Evolutionary conservation across 2,888 invertebrate genomes (phyloP).

Genomic region (Epistrophella euchroma): DNA sequence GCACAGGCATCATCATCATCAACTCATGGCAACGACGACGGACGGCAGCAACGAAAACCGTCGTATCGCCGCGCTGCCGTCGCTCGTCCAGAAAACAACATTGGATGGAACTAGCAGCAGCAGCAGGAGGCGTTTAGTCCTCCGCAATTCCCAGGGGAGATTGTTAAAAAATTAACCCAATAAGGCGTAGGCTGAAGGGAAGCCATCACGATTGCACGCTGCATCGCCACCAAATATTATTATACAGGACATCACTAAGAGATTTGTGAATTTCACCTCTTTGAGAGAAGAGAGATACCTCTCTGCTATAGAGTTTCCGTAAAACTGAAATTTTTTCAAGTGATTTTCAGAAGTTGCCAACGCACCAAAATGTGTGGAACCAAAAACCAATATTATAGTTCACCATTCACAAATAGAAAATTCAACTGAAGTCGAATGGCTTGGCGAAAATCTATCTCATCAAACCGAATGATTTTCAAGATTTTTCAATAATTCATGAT

Average conservation of each 20-base stretch:
- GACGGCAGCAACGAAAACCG: slow-evolving; percentile 38
- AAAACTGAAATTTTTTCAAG: no score
- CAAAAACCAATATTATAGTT: no score
- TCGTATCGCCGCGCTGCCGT: neutral
- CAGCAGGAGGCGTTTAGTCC: slow-evolving; percentile 73
- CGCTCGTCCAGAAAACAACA: slow-evolving; percentile 37
- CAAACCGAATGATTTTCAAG: no score
- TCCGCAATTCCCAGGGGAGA: slow-evolving; percentile 44
- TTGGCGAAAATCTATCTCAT: no score
- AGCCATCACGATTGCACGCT: slow-evolving; percentile 48
- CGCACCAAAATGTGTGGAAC: no score
- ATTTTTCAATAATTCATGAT: no score
- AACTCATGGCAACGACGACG: slow-evolving; percentile 43
- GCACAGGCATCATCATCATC: slow-evolving; percentile 62
- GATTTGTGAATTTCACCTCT: slow-evolving; percentile 5
- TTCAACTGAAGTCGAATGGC: no score
- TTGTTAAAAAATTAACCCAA: slow-evolving; percentile 55
- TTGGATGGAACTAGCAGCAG: slow-evolving; percentile 23
- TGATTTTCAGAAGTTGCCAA: no score
- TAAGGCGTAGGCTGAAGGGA: slow-evolving; percentile 70
- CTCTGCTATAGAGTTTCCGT: no score
- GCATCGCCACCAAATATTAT: slow-evolving; percentile 39
- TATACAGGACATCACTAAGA: slow-evolving; percentile 12
- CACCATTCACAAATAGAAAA: no score
- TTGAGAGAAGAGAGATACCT: no score